A percentile compares a stretch with the other conserved stretches of the same genome.
These are phyloP conservation scores for Chrysemys picta DNA, from an alignment of 2,113 vertebrate species.

Conservation along the genomic window DNA sequence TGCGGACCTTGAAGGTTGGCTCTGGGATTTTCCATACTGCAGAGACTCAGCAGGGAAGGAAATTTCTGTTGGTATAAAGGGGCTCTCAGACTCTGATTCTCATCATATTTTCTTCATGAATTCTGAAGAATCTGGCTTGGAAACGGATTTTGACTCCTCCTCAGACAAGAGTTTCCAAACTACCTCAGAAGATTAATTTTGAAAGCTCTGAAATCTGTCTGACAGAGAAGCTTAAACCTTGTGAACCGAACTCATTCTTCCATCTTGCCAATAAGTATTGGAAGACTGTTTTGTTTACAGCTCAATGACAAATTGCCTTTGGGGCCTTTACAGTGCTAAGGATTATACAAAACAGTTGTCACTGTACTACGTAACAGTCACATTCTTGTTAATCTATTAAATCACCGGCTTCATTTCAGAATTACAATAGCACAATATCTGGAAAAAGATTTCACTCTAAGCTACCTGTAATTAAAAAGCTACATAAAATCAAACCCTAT, in stretches of 20 bases:
- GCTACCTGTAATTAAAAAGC: not conserved
- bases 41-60: conserved; percentile 5
- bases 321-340: conserved; percentile 22
- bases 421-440: not conserved
- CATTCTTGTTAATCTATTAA: not conserved
- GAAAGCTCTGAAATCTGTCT: conserved; percentile 8
- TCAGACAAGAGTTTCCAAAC: conserved; percentile 72
- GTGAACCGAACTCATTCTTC: not conserved
- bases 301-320: conserved; percentile 60
- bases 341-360: conserved; percentile 10
- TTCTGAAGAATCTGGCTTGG: conserved; percentile 45
- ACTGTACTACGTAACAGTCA: not conserved
- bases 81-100: not conserved
- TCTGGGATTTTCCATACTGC: conserved; percentile 78
- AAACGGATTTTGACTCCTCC: conserved; percentile 63
- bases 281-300: conserved; percentile 54
- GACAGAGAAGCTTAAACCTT: conserved; percentile 11
- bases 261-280: conserved; percentile 42
- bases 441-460: not conserved
- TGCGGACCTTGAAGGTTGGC: conserved; percentile 77
- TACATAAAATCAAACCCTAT: not conserved
- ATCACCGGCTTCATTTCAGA: conserved; percentile 32
- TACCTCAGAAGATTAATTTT: conserved; percentile 58
- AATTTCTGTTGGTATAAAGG: not conserved
- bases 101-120: conserved; percentile 35